Base-by-base conservation (phyloP, 2,797 vertebrate genomes). In the Manis javanica region DNA sequence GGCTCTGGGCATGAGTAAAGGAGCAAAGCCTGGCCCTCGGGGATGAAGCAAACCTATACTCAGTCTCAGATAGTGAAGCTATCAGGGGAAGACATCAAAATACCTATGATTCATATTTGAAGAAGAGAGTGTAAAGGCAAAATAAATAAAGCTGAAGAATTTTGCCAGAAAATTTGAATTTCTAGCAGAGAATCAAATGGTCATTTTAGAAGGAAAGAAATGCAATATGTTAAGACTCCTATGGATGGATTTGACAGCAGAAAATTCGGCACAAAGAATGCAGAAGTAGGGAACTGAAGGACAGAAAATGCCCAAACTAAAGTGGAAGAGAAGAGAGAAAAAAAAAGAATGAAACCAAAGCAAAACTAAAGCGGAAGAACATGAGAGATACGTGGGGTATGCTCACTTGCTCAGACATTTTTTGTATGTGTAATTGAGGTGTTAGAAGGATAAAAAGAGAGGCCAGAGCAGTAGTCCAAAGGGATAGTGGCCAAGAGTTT, bases 151-250 rank as follows among this genome's bases (percentile, higher is more conserved):
- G 79, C 21, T 12, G n/a, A 53, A 51, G 24, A 61, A 7, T 55
- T 84, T 79, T 10, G 74, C 19, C 29, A 53, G 26, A 39, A 78
- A 90, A n/a, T 15, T 49, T 42, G 31, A 39, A 51, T 68, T 55
- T 49, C 53, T 13, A 79, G 19, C 29, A 61, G 53, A 23, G 16
- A 10, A 90, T 39, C 1, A 42, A 66, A 39, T 39, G 63, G 2
- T 31, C 24, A 63, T 85, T 79, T 75, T 79, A 46, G 29, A 89
- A 74, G 64, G 6, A 24, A 39, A 78, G 46, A 87, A 55, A 63
- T 46, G 24, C 19, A 46, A 12, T 75, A 6, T 16, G 37, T 31
- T 51, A 39, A 53, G 37, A 84, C 37, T 72, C 9, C n/a, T 74
- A 34, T 63, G 53, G 13, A 66, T 71, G 10, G 19, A 2, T 42